Percentiles rank a stretch among this genome's conserved stretches.
Evolutionary conservation across 2,113 vertebrate genomes (phyloP).

Genomic region (Lota lota): DNA sequence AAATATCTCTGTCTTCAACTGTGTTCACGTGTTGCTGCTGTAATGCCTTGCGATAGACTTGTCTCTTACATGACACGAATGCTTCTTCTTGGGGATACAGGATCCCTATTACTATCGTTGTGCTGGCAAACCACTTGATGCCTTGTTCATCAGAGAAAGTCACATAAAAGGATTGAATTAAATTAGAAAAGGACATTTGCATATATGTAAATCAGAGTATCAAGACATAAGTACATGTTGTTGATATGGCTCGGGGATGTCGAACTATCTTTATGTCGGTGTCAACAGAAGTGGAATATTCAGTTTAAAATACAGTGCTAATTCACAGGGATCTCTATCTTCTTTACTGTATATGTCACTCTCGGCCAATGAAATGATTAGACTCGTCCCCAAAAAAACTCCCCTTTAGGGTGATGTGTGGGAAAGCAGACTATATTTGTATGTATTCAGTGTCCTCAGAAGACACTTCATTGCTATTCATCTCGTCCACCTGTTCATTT

Average conservation of each 20-base stretch:
- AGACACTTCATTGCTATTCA: slow-evolving; percentile 58
- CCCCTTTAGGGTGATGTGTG: slow-evolving; percentile 58
- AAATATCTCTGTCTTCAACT: slow-evolving; percentile 59
- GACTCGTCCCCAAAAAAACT: slow-evolving; percentile 57
- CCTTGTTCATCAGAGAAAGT: slow-evolving; percentile 68
- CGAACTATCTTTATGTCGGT: slow-evolving; percentile 72
- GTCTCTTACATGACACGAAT: slow-evolving; percentile 55
- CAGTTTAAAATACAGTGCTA: slow-evolving; percentile 64
- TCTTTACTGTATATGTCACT: slow-evolving; percentile 63
- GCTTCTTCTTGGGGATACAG: slow-evolving; percentile 54
- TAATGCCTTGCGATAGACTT: slow-evolving; percentile 48
- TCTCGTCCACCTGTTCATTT: too few species aligned
- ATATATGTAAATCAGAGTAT: slow-evolving; percentile 70
- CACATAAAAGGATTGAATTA: slow-evolving; percentile 66
- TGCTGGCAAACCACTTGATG: slow-evolving; percentile 65
- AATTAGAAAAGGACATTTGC: slow-evolving; percentile 59
- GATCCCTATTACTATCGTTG: slow-evolving; percentile 28
- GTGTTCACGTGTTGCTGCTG: slow-evolving; percentile 58
- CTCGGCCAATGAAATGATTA: slow-evolving; percentile 63
- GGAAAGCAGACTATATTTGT: slow-evolving; percentile 62
- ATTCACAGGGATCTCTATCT: slow-evolving; percentile 72
- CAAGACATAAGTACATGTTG: slow-evolving; percentile 65
- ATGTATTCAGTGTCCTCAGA: slow-evolving; percentile 63
- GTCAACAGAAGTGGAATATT: slow-evolving; percentile 64
- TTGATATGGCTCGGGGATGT: slow-evolving; percentile 68